Percentiles rank a stretch among this genome's conserved stretches.
Conservation (phyloP, 1,140 invertebrate genomes). For the Drosophila athabasca region DNA sequence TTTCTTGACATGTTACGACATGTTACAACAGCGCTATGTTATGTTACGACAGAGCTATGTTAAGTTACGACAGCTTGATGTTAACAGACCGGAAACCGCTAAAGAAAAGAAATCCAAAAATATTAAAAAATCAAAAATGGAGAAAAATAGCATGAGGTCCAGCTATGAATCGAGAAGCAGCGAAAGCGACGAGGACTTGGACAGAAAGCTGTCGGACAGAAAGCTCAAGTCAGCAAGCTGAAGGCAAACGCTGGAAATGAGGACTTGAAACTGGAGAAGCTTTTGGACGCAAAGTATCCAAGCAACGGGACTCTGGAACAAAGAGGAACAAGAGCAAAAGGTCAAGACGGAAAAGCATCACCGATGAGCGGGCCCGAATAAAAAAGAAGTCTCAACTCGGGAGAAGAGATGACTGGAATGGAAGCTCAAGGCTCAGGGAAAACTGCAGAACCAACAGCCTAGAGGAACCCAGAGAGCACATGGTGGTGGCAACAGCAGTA, state of each 20-base stretch:
- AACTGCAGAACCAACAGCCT: slow-evolving; percentile 22
- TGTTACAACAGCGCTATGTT: no score
- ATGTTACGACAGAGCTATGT: no score
- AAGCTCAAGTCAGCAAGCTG: slow-evolving; percentile 84
- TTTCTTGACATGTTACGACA: no score
- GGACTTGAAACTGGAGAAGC: slow-evolving; percentile 63
- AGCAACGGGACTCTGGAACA: slow-evolving; percentile 76
- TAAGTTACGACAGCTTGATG: no score
- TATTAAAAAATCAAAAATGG: slow-evolving; percentile 82
- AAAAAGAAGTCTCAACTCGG: no score
- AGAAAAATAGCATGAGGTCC: slow-evolving; percentile 38
- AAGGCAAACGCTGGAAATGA: slow-evolving; percentile 62
- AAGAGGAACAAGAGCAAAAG: slow-evolving; percentile 49
- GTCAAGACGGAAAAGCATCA: slow-evolving; percentile 23
- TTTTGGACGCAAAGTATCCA: slow-evolving; percentile 73
- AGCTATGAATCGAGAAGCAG: slow-evolving; percentile 34
- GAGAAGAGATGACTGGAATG: slow-evolving; percentile 1
- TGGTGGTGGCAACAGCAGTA: slow-evolving; percentile 23
- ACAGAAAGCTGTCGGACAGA: slow-evolving; percentile 84
- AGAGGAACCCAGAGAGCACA: neutral
- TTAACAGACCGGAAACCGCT: slow-evolving; percentile 47
- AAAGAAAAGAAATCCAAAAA: slow-evolving; percentile 86
- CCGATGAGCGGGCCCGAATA: slow-evolving; percentile 5
- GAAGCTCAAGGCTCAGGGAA: neutral
- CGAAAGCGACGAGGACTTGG: slow-evolving; percentile 84